phyloP scores from a whole-genome alignment of 2,797 vertebrate species.

The Mastacembelus armatus region DNA sequence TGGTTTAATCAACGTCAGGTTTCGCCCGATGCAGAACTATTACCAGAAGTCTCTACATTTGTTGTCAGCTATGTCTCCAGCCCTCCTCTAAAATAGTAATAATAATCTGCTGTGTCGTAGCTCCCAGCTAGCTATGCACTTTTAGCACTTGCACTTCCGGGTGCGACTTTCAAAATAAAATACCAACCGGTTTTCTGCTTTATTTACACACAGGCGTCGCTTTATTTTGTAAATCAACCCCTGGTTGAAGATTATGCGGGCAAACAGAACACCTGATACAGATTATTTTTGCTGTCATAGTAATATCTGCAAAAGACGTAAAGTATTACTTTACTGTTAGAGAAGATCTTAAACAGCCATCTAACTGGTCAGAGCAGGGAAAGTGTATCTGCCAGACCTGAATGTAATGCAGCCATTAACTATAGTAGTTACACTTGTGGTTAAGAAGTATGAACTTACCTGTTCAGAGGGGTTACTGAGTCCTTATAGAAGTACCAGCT shows the following conservation, averaged over 20 bases:
- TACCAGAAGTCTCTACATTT: background rate
- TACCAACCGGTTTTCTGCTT: too few species aligned
- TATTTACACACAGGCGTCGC: too few species aligned
- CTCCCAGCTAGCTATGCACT: constrained; percentile 16
- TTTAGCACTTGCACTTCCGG: constrained; percentile 56
- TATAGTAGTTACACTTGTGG: background rate
- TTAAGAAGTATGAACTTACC: background rate
- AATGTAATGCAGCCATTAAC: too few species aligned
- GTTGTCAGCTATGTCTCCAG: constrained; percentile 30
- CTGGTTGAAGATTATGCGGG: too few species aligned
- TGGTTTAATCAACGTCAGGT: constrained; percentile 14
- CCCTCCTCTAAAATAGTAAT: constrained; percentile 17
- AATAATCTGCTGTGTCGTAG: too few species aligned
- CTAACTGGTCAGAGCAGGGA: too few species aligned
- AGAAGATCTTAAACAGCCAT: too few species aligned
- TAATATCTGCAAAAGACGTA: too few species aligned
- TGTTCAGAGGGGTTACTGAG: background rate
- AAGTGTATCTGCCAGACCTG: background rate
- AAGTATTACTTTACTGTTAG: too few species aligned
- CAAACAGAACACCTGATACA: too few species aligned
- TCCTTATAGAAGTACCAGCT: background rate
- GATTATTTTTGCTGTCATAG: too few species aligned
- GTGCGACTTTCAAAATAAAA: constrained; percentile 66
- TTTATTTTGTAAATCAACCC: too few species aligned
- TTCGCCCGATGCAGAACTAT: constrained; percentile 10